Evolutionary conservation across 2,888 invertebrate species (phyloP).

Genomic region (Sinohyriopsis cumingii): DNA sequence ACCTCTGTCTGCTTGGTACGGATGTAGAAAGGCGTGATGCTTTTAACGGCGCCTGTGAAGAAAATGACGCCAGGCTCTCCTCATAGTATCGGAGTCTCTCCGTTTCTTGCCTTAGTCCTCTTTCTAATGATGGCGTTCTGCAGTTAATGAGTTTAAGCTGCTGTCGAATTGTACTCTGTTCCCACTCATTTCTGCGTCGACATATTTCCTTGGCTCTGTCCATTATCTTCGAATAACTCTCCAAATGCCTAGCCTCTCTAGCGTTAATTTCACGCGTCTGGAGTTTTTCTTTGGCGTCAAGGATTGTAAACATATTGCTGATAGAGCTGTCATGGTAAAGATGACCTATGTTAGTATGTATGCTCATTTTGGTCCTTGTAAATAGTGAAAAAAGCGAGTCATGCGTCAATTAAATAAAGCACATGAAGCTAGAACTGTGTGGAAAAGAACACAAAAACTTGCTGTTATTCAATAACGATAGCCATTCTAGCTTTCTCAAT

Average conservation of each 20-base stretch:
- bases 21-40: too few relatives aligned
- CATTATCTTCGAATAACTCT: conserved; percentile 29
- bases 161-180: conserved; percentile 32
- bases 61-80: too few relatives aligned
- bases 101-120: conserved; percentile 27
- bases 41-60: too few relatives aligned
- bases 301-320: conserved; percentile 23
- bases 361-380: conserved; percentile 19
- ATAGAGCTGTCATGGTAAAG: conserved; percentile 50
- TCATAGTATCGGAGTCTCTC: conserved; percentile 6
- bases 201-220: conserved; percentile 44
- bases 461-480: too few relatives aligned
- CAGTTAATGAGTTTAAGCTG: conserved; percentile 31
- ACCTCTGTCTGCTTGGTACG: too few relatives aligned
- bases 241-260: conserved; percentile 45
- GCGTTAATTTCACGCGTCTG: conserved; percentile 52
- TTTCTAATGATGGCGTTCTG: conserved; percentile 39
- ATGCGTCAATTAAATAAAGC: too few relatives aligned
- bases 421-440: too few relatives aligned
- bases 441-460: too few relatives aligned
- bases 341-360: conserved; percentile 45
- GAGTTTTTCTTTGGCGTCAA: conserved; percentile 52
- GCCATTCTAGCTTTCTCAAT: too few relatives aligned
- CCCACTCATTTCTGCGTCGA: conserved; percentile 35
- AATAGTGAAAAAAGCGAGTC: background rate